phyloP scores from a whole-genome alignment of 1,140 invertebrate species.

The Drosophila lacteicornis region DNA sequence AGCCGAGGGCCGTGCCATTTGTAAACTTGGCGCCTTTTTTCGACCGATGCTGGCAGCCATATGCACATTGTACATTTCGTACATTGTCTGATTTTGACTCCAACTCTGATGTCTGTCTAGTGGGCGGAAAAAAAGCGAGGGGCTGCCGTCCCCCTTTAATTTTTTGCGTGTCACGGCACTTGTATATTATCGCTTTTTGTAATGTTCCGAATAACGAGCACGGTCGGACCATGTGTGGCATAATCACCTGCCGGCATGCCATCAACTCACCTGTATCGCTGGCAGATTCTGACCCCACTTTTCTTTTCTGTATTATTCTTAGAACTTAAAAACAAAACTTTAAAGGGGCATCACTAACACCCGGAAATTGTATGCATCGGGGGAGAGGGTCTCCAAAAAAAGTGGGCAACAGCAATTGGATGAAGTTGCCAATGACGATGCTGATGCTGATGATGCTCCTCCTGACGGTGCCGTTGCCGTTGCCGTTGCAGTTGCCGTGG shows the following conservation, averaged over 20 bases:
- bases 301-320: constrained; percentile 24
- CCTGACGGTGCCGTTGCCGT: background rate
- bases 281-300: constrained; percentile 9
- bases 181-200: constrained; percentile 30
- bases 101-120: constrained; percentile 44
- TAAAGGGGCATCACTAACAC: constrained; percentile 50
- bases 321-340: constrained; percentile 38
- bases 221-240: constrained; percentile 28
- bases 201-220: constrained; percentile 46
- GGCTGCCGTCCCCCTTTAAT: constrained; percentile 40
- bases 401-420: constrained; percentile 55
- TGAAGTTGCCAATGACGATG: constrained; percentile 69
- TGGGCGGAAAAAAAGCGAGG: constrained; percentile 29
- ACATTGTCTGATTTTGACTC: constrained; percentile 68
- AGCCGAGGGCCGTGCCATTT: constrained; percentile 61
- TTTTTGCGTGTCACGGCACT: constrained; percentile 62
- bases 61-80: constrained; percentile 19
- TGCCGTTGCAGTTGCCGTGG: constrained; percentile 2
- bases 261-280: constrained; percentile 21
- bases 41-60: constrained; percentile 3
- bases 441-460: constrained; percentile 35
- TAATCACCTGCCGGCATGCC: constrained; percentile 45
- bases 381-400: constrained; percentile 6
- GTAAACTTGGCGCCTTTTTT: constrained; percentile 48
- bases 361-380: constrained; percentile 49